Conservation (phyloP, 2,888 invertebrate genomes). For the Pristionchus mayeri region DNA sequence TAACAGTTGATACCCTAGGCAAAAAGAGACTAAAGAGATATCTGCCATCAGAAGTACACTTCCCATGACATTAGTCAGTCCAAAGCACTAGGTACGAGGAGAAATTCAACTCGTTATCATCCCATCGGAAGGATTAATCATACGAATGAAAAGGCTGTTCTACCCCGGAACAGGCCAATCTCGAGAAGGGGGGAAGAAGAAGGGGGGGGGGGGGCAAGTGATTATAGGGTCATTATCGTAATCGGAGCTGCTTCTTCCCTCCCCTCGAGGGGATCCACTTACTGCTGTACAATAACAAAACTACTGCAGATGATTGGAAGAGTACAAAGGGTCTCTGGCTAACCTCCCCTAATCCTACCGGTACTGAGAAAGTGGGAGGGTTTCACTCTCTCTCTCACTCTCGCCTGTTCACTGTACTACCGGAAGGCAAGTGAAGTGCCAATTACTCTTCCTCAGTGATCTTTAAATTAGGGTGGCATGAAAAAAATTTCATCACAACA, state of each 20-base stretch:
- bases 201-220: not conserved
- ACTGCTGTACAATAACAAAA: conserved; percentile 24
- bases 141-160: not conserved
- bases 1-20: not conserved
- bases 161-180: not conserved
- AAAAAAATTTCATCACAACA: conserved; percentile 5
- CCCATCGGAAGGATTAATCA: too few relatives aligned
- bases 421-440: not conserved
- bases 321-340: not conserved
- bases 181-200: not conserved
- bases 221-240: conserved; percentile 29
- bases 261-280: not conserved
- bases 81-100: too few relatives aligned
- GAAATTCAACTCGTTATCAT: too few relatives aligned
- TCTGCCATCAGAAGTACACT: not conserved
- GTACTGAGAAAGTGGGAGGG: not conserved
- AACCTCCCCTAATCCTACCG: conserved; percentile 29
- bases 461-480: too few relatives aligned
- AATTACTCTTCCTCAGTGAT: too few relatives aligned
- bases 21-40: conserved; percentile 29
- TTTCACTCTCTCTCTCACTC: not conserved
- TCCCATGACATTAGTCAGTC: not conserved
- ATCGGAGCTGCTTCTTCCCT: not conserved
- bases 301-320: not conserved
- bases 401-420: too few relatives aligned